Evolutionary conservation across 2,113 vertebrate genomes (phyloP).

Genomic region (Chinchilla lanigera): DNA sequence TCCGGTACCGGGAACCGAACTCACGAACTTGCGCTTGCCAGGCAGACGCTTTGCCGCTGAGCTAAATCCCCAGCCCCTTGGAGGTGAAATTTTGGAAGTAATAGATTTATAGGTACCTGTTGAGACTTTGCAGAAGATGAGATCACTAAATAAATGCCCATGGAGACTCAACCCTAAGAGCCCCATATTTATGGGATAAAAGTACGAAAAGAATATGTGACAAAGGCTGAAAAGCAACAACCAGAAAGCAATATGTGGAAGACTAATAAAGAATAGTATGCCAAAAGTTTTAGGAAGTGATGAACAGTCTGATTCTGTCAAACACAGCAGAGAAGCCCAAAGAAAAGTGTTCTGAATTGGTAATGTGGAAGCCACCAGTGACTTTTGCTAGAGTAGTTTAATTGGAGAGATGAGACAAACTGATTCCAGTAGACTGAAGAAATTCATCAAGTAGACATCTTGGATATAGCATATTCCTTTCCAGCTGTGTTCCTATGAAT

Average conservation of each 20-base stretch:
- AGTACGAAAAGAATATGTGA: neutral
- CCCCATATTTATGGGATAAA: neutral
- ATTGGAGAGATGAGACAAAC: neutral
- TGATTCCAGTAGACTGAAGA: neutral
- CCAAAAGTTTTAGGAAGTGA: neutral
- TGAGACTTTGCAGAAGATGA: conserved; percentile 22
- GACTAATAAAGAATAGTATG: neutral
- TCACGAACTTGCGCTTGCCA: too few relatives aligned
- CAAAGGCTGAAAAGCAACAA: neutral
- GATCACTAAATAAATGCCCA: neutral
- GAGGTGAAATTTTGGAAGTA: conserved; percentile 17
- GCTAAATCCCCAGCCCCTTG: too few relatives aligned
- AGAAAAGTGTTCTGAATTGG: conserved; percentile 33
- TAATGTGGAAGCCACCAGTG: neutral
- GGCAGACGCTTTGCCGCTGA: too few relatives aligned
- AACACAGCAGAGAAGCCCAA: neutral
- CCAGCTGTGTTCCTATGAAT: neutral
- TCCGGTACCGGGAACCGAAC: too few relatives aligned
- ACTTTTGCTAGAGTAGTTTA: conserved; percentile 38
- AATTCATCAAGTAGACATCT: conserved; percentile 5
- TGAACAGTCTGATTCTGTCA: conserved; percentile 3
- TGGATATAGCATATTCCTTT: conserved; percentile 12
- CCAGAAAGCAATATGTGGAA: neutral
- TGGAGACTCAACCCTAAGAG: neutral
- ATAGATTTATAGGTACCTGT: neutral